Conservation (phyloP, 2,113 vertebrate species). For the Nyctereutes procyonoides region DNA sequence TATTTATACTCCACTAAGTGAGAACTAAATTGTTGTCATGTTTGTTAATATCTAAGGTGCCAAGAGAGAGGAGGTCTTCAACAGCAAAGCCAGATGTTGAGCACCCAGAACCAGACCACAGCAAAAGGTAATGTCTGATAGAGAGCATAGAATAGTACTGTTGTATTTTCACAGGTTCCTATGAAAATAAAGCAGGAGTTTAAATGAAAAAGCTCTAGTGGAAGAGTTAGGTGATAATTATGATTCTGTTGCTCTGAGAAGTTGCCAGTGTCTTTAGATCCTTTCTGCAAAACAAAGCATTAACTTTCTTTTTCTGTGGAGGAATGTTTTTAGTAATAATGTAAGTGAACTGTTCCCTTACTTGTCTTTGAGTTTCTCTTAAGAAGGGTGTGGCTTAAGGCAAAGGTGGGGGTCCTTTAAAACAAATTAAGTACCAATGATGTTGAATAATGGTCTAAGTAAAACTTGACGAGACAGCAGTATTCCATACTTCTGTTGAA, state of each 20-base stretch:
- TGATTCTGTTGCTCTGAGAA: background rate
- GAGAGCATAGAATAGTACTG: accelerated
- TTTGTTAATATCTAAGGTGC: conserved; percentile 90
- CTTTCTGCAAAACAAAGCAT: conserved; percentile 4
- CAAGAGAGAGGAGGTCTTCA: conserved; percentile 94
- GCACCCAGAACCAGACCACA: conserved; percentile 95
- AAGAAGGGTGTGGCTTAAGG: background rate
- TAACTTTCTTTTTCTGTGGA: background rate
- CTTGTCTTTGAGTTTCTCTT: background rate
- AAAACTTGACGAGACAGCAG: background rate
- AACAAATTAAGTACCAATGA: background rate
- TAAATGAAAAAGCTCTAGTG: background rate
- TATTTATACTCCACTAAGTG: background rate
- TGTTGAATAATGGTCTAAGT: background rate
- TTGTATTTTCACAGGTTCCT: background rate
- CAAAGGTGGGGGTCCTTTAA: background rate
- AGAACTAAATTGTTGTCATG: background rate
- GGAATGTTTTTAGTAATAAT: background rate
- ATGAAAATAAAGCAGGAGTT: background rate
- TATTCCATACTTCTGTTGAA: background rate
- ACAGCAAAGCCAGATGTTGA: conserved; percentile 93
- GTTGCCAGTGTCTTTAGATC: background rate
- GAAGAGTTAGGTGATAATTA: background rate
- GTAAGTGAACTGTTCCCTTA: background rate
- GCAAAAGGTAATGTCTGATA: conserved; percentile 92